Conservation (phyloP, 2,113 vertebrate genomes). For the Etheostoma spectabile region DNA sequence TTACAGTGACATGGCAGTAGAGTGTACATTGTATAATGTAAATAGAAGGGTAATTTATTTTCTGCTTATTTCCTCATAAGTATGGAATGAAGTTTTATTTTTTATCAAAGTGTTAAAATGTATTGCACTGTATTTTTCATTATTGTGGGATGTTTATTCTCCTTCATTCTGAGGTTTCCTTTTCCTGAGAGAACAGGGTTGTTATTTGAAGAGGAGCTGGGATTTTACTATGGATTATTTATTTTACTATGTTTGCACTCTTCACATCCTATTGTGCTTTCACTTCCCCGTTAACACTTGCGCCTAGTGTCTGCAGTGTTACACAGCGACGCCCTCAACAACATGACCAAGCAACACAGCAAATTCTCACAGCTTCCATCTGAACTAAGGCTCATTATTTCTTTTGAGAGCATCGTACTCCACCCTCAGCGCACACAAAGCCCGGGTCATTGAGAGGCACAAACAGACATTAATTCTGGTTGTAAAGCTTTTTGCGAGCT, state of each 20-base stretch:
- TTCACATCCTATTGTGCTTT: slow-evolving; percentile 61
- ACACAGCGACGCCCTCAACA: slow-evolving; percentile 59
- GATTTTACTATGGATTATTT: slow-evolving; percentile 63
- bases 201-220: slow-evolving; percentile 54
- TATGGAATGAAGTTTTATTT: slow-evolving; percentile 74
- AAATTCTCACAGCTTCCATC: slow-evolving; percentile 33
- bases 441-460: slow-evolving; percentile 48
- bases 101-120: slow-evolving; percentile 70
- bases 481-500: slow-evolving; percentile 74
- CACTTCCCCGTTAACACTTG: slow-evolving; percentile 42
- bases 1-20: slow-evolving; percentile 53
- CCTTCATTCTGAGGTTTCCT: slow-evolving; percentile 45
- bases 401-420: slow-evolving; percentile 39
- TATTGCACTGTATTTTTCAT: slow-evolving; percentile 75
- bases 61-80: slow-evolving; percentile 70
- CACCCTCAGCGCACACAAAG: slow-evolving; percentile 56
- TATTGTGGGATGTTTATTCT: slow-evolving; percentile 42
- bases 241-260: slow-evolving; percentile 71
- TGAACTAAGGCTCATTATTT: slow-evolving; percentile 59
- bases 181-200: slow-evolving; percentile 41
- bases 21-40: slow-evolving; percentile 74
- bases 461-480: slow-evolving; percentile 65
- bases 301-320: slow-evolving; percentile 35
- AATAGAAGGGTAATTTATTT: slow-evolving; percentile 78
- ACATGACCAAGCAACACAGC: slow-evolving; percentile 31